Conservation (phyloP, 2,888 invertebrate species). For the Frankliniella fusca region DNA sequence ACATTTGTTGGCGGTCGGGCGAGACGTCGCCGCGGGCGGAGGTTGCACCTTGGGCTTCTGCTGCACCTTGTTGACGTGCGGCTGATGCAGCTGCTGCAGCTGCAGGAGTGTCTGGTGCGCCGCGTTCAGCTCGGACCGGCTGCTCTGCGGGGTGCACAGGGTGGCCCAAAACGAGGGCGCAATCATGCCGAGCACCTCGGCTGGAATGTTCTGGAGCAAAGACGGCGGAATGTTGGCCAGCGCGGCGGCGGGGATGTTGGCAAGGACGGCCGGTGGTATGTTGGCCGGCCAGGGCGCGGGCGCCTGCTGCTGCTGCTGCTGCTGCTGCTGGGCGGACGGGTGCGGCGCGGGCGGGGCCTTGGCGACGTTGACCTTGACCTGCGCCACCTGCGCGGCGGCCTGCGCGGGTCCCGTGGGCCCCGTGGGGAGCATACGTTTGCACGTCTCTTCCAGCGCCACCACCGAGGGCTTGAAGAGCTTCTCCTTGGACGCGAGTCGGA, state of each 20-base stretch:
- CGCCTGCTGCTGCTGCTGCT: neutral
- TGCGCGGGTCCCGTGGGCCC: neutral
- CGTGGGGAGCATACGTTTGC: slow-evolving; percentile 7
- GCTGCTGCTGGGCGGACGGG: neutral
- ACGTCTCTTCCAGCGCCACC: slow-evolving; percentile 12
- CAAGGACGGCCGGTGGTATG: neutral
- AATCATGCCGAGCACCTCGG: neutral
- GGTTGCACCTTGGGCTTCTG: neutral
- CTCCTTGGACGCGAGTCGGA: slow-evolving; percentile 2
- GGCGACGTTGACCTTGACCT: neutral
- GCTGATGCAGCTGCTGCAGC: neutral
- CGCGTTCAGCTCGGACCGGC: neutral
- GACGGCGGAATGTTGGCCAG: neutral
- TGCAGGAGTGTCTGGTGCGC: neutral
- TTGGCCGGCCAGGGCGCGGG: neutral
- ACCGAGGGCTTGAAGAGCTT: slow-evolving; percentile 12
- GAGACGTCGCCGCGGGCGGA: neutral
- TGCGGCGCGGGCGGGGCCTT: neutral
- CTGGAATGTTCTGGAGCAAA: neutral
- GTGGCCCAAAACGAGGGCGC: neutral
- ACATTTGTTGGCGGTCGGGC: slow-evolving; percentile 5
- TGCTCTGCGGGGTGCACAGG: neutral
- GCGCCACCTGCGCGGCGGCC: slow-evolving; percentile 20
- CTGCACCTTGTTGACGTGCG: neutral
- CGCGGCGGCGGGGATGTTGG: neutral